These are phyloP conservation scores for Euwallacea fornicatus DNA, from an alignment of 1,140 invertebrate genomes.

Conservation along the genomic window DNA sequence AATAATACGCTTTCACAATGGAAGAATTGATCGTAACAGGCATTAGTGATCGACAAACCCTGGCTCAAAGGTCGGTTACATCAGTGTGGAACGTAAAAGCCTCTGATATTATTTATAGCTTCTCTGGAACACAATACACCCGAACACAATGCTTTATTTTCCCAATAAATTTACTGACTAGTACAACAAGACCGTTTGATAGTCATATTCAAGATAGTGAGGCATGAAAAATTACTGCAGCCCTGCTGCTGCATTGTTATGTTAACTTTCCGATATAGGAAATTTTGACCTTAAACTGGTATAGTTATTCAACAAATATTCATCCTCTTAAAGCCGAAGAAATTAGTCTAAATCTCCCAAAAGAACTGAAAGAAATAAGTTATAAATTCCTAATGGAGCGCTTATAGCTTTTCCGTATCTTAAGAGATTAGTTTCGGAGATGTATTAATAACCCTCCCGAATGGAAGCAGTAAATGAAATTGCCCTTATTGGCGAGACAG, in stretches of 20 bases:
- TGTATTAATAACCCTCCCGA: too few relatives aligned
- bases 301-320: too few relatives aligned
- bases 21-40: slow-evolving; percentile 16
- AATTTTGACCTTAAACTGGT: too few relatives aligned
- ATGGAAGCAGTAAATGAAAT: slow-evolving; percentile 8
- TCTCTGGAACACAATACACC: slow-evolving; percentile 29
- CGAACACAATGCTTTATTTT: slow-evolving; percentile 32
- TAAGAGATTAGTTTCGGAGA: neutral
- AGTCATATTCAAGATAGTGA: slow-evolving; percentile 26
- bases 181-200: slow-evolving; percentile 30
- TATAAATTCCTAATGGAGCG: too few relatives aligned
- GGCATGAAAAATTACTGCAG: slow-evolving; percentile 20
- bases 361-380: too few relatives aligned
- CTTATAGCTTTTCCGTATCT: too few relatives aligned
- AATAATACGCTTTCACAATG: neutral
- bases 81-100: slow-evolving; percentile 14
- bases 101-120: slow-evolving; percentile 30
- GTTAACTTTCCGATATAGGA: slow-evolving; percentile 17
- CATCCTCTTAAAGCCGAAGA: too few relatives aligned
- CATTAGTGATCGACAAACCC: slow-evolving; percentile 12
- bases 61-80: slow-evolving; percentile 20
- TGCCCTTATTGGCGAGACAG: slow-evolving; percentile 2
- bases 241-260: slow-evolving; percentile 16
- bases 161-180: slow-evolving; percentile 33
- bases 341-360: too few relatives aligned